Conservation (phyloP, 2,888 invertebrate species). For the Amitus sp. region DNA sequence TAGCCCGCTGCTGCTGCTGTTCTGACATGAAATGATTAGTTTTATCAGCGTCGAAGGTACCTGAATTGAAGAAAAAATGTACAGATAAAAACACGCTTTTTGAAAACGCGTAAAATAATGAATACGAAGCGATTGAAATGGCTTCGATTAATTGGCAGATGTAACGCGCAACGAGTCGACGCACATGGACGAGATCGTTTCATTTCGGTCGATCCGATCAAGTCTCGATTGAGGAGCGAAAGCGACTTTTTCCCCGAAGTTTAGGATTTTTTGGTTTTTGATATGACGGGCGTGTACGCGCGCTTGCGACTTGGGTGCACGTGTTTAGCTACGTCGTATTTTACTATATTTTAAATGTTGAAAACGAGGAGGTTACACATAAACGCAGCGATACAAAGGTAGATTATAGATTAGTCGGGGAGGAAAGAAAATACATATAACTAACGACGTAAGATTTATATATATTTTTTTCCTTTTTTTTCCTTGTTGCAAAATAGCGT, state of each 20-base stretch:
- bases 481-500: slow-evolving; percentile 13
- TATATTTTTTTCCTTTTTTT: slow-evolving; percentile 7
- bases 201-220: neutral
- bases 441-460: slow-evolving; percentile 15
- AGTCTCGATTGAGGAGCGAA: slow-evolving; percentile 30
- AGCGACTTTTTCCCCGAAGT: neutral
- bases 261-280: neutral
- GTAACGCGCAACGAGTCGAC: no score
- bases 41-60: slow-evolving; percentile 59
- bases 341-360: slow-evolving; percentile 40
- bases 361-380: slow-evolving; percentile 14
- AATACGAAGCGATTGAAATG: neutral
- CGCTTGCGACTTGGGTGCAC: slow-evolving; percentile 33
- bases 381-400: slow-evolving; percentile 4
- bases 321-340: slow-evolving; percentile 39
- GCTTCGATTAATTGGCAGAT: slow-evolving; percentile 5
- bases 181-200: neutral
- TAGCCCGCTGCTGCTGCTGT: slow-evolving; percentile 11
- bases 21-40: slow-evolving; percentile 43
- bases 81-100: no score
- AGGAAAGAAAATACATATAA: neutral
- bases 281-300: slow-evolving; percentile 26
- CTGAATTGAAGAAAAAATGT: slow-evolving; percentile 41
- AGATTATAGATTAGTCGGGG: neutral
- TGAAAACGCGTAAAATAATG: neutral